These are phyloP conservation scores for Battus philenor DNA, from an alignment of 1,140 invertebrate genomes.

Conservation along the genomic window DNA sequence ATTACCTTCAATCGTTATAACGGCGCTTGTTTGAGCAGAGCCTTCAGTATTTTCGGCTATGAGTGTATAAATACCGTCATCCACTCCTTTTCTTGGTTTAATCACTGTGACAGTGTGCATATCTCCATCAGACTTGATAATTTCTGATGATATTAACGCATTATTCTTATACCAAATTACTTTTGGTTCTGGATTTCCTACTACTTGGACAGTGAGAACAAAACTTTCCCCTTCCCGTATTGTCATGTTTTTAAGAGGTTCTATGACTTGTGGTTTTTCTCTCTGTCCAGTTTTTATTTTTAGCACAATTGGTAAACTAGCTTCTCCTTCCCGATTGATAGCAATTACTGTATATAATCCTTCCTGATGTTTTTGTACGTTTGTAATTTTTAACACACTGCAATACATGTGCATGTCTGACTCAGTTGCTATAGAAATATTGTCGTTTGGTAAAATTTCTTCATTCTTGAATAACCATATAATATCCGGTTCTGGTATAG, in stretches of 20 bases:
- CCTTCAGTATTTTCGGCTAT: constrained; percentile 88
- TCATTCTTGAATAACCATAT: constrained; percentile 88
- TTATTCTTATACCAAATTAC: constrained; percentile 89
- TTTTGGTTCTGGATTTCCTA: constrained; percentile 87
- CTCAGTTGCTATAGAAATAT: constrained; percentile 83
- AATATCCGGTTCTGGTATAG: constrained; percentile 93
- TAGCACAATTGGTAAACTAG: constrained; percentile 86
- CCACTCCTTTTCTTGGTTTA: constrained; percentile 78
- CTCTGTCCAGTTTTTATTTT: constrained; percentile 87
- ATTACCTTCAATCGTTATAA: constrained; percentile 88
- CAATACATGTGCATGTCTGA: constrained; percentile 95
- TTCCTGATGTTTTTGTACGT: constrained; percentile 87
- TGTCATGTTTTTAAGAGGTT: constrained; percentile 84
- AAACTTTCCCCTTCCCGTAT: constrained; percentile 88
- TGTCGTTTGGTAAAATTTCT: constrained; percentile 80
- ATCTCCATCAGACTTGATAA: constrained; percentile 81
- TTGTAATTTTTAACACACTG: constrained; percentile 86
- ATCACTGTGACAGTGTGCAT: constrained; percentile 82
- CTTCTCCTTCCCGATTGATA: constrained; percentile 93
- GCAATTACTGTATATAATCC: constrained; percentile 92
- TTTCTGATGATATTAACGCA: constrained; percentile 78
- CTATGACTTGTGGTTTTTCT: constrained; percentile 87
- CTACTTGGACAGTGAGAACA: constrained; percentile 85
- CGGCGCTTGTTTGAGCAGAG: constrained; percentile 83
- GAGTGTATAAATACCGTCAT: constrained; percentile 88